Evolutionary conservation across 2,888 invertebrate genomes (phyloP).

Genomic region (Colletes collaris): DNA sequence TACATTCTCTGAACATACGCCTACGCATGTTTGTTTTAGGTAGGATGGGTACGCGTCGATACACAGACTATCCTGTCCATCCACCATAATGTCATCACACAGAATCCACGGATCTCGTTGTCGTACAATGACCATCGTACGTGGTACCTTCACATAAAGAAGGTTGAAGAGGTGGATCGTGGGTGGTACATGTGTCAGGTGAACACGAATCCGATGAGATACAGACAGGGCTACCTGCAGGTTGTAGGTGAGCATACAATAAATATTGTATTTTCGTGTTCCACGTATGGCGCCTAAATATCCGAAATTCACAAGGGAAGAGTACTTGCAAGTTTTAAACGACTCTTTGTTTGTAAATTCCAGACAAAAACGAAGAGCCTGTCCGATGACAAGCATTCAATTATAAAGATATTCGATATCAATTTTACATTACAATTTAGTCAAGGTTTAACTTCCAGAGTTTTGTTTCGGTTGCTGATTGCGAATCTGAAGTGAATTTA

Average conservation of each 20-base stretch:
- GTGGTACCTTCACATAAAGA: constrained; percentile 95
- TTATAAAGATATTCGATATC: background rate
- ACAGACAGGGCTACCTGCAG: constrained; percentile 94
- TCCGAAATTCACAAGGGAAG: background rate
- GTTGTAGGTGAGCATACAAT: constrained; percentile 91
- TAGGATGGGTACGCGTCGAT: constrained; percentile 96
- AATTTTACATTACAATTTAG: no score
- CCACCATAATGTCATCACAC: constrained; percentile 95
- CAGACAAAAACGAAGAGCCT: background rate
- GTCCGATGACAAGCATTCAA: background rate
- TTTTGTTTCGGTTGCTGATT: no score
- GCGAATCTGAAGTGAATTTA: no score
- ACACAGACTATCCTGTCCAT: constrained; percentile 96
- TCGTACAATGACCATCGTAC: constrained; percentile 95
- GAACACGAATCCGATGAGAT: constrained; percentile 97
- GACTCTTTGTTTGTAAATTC: background rate
- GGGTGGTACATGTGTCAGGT: constrained; percentile 98
- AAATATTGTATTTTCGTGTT: background rate
- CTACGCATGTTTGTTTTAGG: constrained; percentile 84
- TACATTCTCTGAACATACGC: constrained; percentile 1
- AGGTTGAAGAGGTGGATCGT: constrained; percentile 93
- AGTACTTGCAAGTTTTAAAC: background rate
- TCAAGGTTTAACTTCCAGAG: no score
- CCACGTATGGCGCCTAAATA: background rate
- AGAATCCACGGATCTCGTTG: constrained; percentile 93